A percentile compares a stretch with the other conserved stretches of the same genome.
phyloP scores from a whole-genome alignment of 2,888 invertebrate genomes.

The Zeuzera pyrina region DNA sequence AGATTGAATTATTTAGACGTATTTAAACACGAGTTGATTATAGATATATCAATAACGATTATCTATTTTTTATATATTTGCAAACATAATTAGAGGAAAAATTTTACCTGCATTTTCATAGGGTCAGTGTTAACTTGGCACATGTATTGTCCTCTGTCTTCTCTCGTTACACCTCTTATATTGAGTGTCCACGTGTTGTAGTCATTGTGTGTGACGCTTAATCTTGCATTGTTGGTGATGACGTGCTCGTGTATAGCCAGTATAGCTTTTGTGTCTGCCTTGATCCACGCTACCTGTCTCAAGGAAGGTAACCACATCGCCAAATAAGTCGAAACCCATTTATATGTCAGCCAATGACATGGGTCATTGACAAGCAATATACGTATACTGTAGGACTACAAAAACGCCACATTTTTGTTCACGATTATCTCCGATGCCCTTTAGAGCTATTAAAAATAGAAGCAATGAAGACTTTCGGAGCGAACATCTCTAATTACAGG shows the following conservation, averaged over 20 bases:
- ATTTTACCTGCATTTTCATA: constrained; percentile 92
- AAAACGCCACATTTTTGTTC: constrained; percentile 29
- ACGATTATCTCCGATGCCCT: constrained; percentile 24
- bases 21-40: too few species aligned
- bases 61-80: too few species aligned
- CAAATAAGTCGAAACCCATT: neutral
- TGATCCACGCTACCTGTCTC: constrained; percentile 93
- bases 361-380: too few species aligned
- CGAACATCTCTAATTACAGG: constrained; percentile 65
- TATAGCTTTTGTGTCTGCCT: constrained; percentile 94
- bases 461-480: constrained; percentile 49
- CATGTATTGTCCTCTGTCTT: constrained; percentile 93
- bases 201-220: constrained; percentile 92
- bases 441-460: constrained; percentile 33
- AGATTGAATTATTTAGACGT: too few species aligned
- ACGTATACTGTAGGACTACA: too few species aligned
- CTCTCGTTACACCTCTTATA: constrained; percentile 86
- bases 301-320: constrained; percentile 6
- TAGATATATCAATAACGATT: too few species aligned
- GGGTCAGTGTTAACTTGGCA: constrained; percentile 96
- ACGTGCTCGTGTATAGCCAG: constrained; percentile 95
- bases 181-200: constrained; percentile 94
- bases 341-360: neutral
- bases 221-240: constrained; percentile 92
- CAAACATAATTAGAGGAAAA: too few species aligned